Evolutionary conservation across 2,797 vertebrate genomes (phyloP), one percentile per base, ranked within the genome.

Genomic region (Dipus sagitta): DNA sequence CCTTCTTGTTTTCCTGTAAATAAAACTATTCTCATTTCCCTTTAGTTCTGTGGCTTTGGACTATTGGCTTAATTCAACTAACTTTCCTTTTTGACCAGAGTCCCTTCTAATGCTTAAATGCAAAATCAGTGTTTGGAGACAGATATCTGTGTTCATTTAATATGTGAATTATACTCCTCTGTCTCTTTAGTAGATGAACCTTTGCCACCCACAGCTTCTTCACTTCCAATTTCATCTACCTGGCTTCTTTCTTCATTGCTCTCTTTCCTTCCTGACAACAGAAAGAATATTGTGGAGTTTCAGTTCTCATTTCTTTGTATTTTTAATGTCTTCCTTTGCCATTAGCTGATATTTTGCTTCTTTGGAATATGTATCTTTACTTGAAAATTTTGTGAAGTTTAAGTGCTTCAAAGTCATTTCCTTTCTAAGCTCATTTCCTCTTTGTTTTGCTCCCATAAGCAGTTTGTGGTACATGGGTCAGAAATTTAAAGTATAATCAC

Each of bases 141-240:
- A 96, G 87, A 96, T 92, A 70, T 88, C 93, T 93, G 76, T 90
- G 38, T 93, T 95, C 82, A 94, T 92, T 96, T 96, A 96, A 79
- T 90, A 93, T 89, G 76, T 94, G 91, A 95, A 93, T 95, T 96
- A 88, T 95, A 78, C 78, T 93, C 54, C 58, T 96, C 91, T 92
- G 95, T 95, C 34, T 12, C 74, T 94, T 95, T 94, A 95, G 76
- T 64, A 96, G 83, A 90, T 86, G 62, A 95, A 82, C 42, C 34
- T 94, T 94, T 92, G 85, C 67, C 62, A 70, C 94, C 68, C 2
- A 3, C n/a, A 83, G 78, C 30, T 42, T 93, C 85, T 97, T 95
- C 68, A 94, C 80, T 95, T 96, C 92, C 82, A 86, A 64, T 90
- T 96, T 93, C 34, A 82, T 94, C 34, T 47, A 78, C 86, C 30